phyloP scores from a whole-genome alignment of 2,113 vertebrate species.

The Syngnathus typhle region DNA sequence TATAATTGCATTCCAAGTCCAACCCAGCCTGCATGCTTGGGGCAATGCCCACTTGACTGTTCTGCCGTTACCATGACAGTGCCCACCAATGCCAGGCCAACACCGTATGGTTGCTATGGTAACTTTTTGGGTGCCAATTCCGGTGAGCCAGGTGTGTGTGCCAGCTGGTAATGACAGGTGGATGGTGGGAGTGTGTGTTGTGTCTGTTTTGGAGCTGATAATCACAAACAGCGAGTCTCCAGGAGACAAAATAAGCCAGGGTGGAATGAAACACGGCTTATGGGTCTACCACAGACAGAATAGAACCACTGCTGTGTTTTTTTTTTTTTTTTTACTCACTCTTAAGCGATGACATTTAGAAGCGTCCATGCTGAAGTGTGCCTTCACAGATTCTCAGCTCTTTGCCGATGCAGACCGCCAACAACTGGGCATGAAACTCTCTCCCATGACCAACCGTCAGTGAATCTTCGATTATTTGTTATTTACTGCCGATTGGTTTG shows the following conservation, averaged over 20 bases:
- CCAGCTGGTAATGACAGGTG: constrained; percentile 69
- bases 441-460: not conserved
- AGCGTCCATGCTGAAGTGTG: not conserved
- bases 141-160: constrained; percentile 61
- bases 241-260: constrained; percentile 18
- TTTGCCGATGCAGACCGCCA: not conserved
- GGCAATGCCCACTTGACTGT: constrained; percentile 48
- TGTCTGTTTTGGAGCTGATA: constrained; percentile 40
- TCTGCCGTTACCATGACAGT: constrained; percentile 61
- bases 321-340: not conserved
- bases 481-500: not conserved
- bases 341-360: constrained; percentile 7
- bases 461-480: not conserved
- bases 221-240: constrained; percentile 27
- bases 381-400: not conserved
- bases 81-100: constrained; percentile 45
- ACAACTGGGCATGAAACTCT: not conserved
- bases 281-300: not conserved
- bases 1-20: constrained; percentile 14
- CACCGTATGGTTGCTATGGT: constrained; percentile 65
- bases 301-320: not conserved
- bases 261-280: not conserved
- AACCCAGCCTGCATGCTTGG: constrained; percentile 35
- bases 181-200: constrained; percentile 50
- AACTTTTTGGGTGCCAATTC: constrained; percentile 33